These are phyloP conservation scores for Hydropotes inermis DNA, from an alignment of 2,113 vertebrate genomes.

Conservation along the genomic window DNA sequence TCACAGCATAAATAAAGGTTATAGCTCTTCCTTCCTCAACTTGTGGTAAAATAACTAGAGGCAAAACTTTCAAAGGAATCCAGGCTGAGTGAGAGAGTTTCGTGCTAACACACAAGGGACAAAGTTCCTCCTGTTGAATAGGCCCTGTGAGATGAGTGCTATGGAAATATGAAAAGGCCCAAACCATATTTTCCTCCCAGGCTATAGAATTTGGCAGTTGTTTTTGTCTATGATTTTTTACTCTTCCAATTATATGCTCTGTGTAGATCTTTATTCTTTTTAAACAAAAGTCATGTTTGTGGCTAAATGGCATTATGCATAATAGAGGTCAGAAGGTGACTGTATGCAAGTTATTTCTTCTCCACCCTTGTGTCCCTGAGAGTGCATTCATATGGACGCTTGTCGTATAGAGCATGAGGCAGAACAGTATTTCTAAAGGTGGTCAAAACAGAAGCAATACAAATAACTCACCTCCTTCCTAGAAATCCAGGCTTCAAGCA, in stretches of 20 bases:
- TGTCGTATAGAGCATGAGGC: background rate
- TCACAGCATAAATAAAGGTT: background rate
- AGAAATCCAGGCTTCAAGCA: background rate
- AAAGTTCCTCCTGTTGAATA: background rate
- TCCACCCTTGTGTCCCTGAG: background rate
- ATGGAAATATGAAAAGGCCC: background rate
- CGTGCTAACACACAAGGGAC: background rate
- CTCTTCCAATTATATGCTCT: background rate
- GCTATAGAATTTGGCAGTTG: background rate
- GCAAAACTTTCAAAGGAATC: background rate
- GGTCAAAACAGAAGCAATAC: too few species aligned
- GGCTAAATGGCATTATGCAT: background rate
- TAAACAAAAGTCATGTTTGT: background rate
- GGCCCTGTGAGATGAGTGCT: background rate
- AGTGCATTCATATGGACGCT: accelerated
- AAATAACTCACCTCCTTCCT: background rate
- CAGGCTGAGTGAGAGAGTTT: background rate
- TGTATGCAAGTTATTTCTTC: background rate
- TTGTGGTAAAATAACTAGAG: background rate
- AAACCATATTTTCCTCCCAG: background rate
- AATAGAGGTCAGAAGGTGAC: background rate
- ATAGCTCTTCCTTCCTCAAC: background rate
- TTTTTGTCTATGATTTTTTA: background rate
- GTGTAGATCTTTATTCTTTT: background rate
- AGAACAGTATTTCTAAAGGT: background rate